A percentile compares a stretch with the other conserved stretches of the same genome.
phyloP scores from a whole-genome alignment of 2,888 invertebrate species.

The Chesias legatella region DNA sequence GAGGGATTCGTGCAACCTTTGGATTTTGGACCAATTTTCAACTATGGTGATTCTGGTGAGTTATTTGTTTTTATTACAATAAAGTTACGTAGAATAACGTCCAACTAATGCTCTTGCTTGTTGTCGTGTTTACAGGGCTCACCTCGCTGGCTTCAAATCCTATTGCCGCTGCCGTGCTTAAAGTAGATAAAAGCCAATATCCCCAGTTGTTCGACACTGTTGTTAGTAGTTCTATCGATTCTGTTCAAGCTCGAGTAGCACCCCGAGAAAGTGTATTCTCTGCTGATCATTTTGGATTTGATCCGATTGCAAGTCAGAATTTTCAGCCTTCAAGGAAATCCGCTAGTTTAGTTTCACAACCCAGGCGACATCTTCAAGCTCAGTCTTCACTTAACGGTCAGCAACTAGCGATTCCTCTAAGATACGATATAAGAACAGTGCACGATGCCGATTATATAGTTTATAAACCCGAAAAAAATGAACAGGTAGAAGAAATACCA shows the following conservation, averaged over 20 bases:
- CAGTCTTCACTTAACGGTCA: slow-evolving; percentile 40
- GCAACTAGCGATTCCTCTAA: slow-evolving; percentile 55
- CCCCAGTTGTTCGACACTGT: slow-evolving; percentile 68
- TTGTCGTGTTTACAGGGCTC: slow-evolving; percentile 64
- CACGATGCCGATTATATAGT: slow-evolving; percentile 74
- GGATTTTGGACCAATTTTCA: slow-evolving; percentile 79
- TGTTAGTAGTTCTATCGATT: slow-evolving; percentile 75
- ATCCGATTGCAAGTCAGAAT: slow-evolving; percentile 71
- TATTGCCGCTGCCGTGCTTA: slow-evolving; percentile 62
- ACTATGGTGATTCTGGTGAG: slow-evolving; percentile 61
- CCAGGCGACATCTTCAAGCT: slow-evolving; percentile 38
- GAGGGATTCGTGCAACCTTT: slow-evolving; percentile 75
- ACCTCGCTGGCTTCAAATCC: slow-evolving; percentile 70
- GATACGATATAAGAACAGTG: slow-evolving; percentile 70
- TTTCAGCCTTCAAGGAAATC: slow-evolving; percentile 55
- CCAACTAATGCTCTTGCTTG: slow-evolving; percentile 33
- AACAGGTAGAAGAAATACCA: slow-evolving; percentile 65
- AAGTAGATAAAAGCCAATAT: slow-evolving; percentile 71
- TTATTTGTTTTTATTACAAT: slow-evolving; percentile 15
- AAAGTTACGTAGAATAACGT: neutral
- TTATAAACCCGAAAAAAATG: slow-evolving; percentile 67
- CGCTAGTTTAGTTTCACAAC: slow-evolving; percentile 55
- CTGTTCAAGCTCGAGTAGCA: slow-evolving; percentile 60
- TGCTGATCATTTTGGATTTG: slow-evolving; percentile 69
- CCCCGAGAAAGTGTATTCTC: slow-evolving; percentile 65